Evolutionary conservation across 1,140 invertebrate species (phyloP), one percentile per base, ranked within the genome.

Genomic region (Meloidogyne floridensis): DNA sequence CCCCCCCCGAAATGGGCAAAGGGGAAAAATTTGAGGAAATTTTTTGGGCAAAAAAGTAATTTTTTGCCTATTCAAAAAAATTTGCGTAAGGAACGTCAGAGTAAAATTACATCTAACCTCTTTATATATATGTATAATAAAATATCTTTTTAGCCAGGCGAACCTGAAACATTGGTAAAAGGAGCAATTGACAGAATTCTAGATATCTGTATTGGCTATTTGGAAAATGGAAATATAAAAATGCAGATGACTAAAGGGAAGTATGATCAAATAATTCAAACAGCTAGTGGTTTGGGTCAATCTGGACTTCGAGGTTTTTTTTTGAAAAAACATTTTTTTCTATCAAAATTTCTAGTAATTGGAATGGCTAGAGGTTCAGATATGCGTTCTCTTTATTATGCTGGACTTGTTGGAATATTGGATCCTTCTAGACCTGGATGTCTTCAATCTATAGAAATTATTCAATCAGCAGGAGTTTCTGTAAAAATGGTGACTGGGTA

Each of bases 401-500:
- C 95, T 77, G 97, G 97, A 18, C 92, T 97, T 84, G 95, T 97
- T 80, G 97, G 97, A 5, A 97, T 99, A 84, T 95, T 96, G 85
- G 97, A 99, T 93, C 97, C 97, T 76, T 96, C 96, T 8, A 91
- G 96, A 73, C 93, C 94, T 89, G 94, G 92, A 56, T 96, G 97
- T 2, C 91, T 94, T 6, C 94, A 96, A 87, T 94, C 96, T 2
- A 94, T 99, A 81, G 93, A 94, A 73, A 93, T 93, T 74, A 92
- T 99, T 0, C 92, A 94, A 81, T 93, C 93, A 56, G 95, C 95
- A 79, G 95, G 94, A 10, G 96, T 98, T 5, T 92, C 93, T 82
- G 94, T 99, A 13, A 98, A 98, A 92, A 96, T 99, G 95, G 93
- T 99, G 6, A 99, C 97, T 18, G 97, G 97, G 6, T 97, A 99